Base-by-base conservation (phyloP, 1,140 invertebrate species). In the Parapsyche elsis region DNA sequence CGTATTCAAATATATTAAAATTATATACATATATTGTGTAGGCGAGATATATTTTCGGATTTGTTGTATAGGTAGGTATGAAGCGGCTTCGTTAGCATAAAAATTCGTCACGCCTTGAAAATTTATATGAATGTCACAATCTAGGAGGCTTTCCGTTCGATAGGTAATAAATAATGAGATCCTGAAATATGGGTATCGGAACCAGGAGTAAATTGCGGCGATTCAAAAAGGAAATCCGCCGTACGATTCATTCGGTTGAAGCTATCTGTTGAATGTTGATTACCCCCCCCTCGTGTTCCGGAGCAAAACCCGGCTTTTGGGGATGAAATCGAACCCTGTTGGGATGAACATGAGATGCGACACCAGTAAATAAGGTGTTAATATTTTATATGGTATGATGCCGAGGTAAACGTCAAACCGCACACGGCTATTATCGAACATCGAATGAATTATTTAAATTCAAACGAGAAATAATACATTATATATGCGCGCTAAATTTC, bases 181-280 rank as follows among this genome's bases (percentile, higher is more conserved):
- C 49, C 49, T 53, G 49, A 53, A 53, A 53, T 53, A 53, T 53
- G 49, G 49, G 49, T 16, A 21, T 19, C 74, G 74, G 74, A 76
- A 30, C 45, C 61, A 44, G 74, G 71, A 79, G 53, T 79, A 82
- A 82, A 82, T 82, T 82, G 78, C 81, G 78, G 59, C 73, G 71
- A 82, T 82, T 79, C 77, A 77, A 61, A 77, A 49, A 49, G 78
- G 81, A 81, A 70, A 81, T 81, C 81, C 81, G 81, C 46, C n/a
- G 38, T 74, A 53, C 53, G 53, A 77, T 76, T 57, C 16, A 71
- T 76, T 78, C 64, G 64, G 30, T 21, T 71, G 70, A 77, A 59
- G 81, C 77, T 77, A 82, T 79, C 81, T 82, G 81, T 80, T 81
- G 80, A 71, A 70, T 79, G 77, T 53, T 75, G 81, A 82, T 79